Conservation (phyloP, 2,888 invertebrate genomes). For the Lathronympha strigana region DNA sequence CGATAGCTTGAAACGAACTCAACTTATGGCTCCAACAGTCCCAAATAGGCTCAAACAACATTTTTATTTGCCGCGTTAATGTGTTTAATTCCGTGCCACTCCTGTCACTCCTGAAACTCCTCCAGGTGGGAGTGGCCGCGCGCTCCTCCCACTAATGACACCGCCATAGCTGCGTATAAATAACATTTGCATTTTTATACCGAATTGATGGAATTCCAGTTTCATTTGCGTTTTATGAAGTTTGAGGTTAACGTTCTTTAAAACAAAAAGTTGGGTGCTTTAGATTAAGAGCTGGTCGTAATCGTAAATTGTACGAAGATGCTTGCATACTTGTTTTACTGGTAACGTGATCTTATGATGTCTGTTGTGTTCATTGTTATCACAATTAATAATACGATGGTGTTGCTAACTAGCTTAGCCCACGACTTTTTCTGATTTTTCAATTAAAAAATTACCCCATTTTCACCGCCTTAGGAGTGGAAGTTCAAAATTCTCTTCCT, state of each 20-base stretch:
- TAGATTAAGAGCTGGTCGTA: conserved; percentile 10
- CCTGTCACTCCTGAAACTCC: conserved; percentile 28
- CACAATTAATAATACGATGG: too few relatives aligned
- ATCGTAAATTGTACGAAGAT: neutral
- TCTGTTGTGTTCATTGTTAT: too few relatives aligned
- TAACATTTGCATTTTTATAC: conserved; percentile 41
- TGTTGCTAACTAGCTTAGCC: too few relatives aligned
- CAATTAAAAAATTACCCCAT: too few relatives aligned
- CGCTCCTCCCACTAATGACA: conserved; percentile 40
- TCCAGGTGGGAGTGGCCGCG: conserved; percentile 36
- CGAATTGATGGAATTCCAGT: conserved; percentile 33
- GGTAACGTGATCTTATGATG: too few relatives aligned
- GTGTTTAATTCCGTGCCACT: conserved; percentile 7
- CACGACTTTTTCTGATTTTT: too few relatives aligned
- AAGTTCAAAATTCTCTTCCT: too few relatives aligned
- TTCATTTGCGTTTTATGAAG: conserved; percentile 31
- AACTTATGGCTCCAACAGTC: too few relatives aligned
- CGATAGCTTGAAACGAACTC: too few relatives aligned
- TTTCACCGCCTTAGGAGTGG: too few relatives aligned
- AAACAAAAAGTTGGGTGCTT: conserved; percentile 15
- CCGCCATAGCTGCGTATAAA: conserved; percentile 30
- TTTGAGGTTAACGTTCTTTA: conserved; percentile 19
- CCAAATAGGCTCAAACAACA: neutral
- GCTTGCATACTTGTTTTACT: too few relatives aligned
- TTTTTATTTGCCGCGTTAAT: conserved; percentile 18